Evolutionary conservation across 2,113 vertebrate species (phyloP).

Genomic region (Girardinichthys multiradiatus): DNA sequence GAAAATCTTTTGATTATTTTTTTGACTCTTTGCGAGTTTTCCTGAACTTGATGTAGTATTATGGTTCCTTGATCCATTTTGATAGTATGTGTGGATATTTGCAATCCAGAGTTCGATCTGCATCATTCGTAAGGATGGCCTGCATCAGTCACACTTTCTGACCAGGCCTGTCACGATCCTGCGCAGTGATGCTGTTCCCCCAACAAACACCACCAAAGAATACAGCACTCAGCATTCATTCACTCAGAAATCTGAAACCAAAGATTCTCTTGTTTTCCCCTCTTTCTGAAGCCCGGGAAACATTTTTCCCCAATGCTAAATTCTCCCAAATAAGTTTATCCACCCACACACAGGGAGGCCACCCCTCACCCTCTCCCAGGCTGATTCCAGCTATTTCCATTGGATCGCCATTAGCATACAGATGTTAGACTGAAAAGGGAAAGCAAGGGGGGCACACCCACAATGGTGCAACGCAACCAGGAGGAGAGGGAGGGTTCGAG

Average conservation of each 20-base stretch:
- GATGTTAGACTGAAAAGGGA: constrained; percentile 80
- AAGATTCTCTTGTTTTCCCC: constrained; percentile 26
- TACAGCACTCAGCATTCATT: no score
- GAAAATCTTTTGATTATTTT: no score
- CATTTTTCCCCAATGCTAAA: constrained; percentile 30
- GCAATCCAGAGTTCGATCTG: neutral
- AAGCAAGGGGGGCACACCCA: constrained; percentile 49
- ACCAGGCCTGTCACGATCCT: no score
- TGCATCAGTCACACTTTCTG: no score
- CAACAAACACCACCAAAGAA: no score
- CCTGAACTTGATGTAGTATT: neutral
- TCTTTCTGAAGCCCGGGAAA: neutral
- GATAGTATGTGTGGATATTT: neutral
- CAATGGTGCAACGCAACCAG: constrained; percentile 69
- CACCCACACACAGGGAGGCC: constrained; percentile 17
- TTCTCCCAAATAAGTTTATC: constrained; percentile 43
- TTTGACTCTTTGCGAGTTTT: neutral
- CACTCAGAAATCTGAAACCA: constrained; percentile 13
- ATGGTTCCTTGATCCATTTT: neutral
- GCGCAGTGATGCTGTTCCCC: no score
- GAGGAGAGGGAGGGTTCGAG: constrained; percentile 48
- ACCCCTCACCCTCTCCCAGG: constrained; percentile 66
- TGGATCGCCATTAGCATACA: constrained; percentile 81
- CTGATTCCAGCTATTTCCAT: constrained; percentile 58
- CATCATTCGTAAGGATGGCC: no score